Evolutionary conservation across 2,113 vertebrate species (phyloP), one percentile per base, ranked within the genome.

Genomic region (Panurus biarmicus): DNA sequence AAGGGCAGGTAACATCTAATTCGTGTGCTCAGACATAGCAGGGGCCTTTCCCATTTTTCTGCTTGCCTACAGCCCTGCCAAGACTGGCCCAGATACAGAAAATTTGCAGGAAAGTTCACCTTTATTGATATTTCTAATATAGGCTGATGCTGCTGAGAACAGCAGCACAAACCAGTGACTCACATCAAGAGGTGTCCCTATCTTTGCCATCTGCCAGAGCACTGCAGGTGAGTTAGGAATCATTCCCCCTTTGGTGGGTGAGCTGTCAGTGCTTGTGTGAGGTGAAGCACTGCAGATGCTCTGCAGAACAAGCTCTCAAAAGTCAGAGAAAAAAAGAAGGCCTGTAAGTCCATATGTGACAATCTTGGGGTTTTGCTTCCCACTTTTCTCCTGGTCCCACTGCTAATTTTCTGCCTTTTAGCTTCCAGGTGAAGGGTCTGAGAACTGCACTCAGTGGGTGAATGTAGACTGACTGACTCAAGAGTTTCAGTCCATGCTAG

Each of bases 241-340:
- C 12, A 5, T 56, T 85, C 8, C 15, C 51, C 31, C 10, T 28
- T 82, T 0, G 0, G 11, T 51, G 35, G 31, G 12, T 65, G 62
- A 61, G 16, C 35, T 96, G 60, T n/a, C 61, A 12, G 6, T 50
- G 18, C 28, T 45, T 47, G 8, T 36, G 42, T 77, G 51, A 82
- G 57, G 31, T 64, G 33, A 79, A 82, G 53, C 44, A 51, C 66
- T 2, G 1, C 48, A 90, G 62, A 18, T 47, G 14, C 35, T 82
- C 65, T 61, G 31, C 38, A 88, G 51, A 58, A 17, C 29, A 56
- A 75, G 24, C 7, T 84, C 25, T 84, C 22, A 1, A n/a, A 77
- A 67, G 22, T 8, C n/a, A 33, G 35, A 57, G n/a, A 45, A 40
- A 67, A 29, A 71, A 54, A 81, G 9, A 44, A 45, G 10, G 23